Evolutionary conservation across 2,888 invertebrate genomes (phyloP), one percentile per base, ranked within the genome.

Genomic region (Himalopsyche japonica): DNA sequence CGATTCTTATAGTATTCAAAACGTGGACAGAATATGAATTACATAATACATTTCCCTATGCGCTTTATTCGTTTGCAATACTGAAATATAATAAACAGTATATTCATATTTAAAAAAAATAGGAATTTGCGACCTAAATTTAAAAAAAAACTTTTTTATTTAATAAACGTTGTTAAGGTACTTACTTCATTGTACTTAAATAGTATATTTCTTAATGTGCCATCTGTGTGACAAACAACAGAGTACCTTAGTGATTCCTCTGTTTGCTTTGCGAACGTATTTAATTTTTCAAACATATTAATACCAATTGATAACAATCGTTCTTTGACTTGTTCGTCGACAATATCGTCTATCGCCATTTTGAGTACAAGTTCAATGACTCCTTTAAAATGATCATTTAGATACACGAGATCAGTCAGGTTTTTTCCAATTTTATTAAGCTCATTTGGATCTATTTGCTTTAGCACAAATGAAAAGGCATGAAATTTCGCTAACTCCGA

Each of bases 401-500:
- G 79, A 27, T 64, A 43, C 76, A 86, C 84, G 27, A 85, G 81
- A 47, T 85, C 84, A 20, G 78, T 78, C 12, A 86, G 49, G 6
- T 82, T 70, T 57, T 43, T 77, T 15, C 64, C 49, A 8, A 89
- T 43, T 76, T 87, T 82, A 15, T 87, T 82, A 82, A 88, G 89
- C 32, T 84, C 76, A 81, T 88, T 87, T 1, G 88, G 88, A 30
- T 88, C 81, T 76, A 88, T 87, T 76, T 89, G 86, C 32, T 87
- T 88, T 70, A 89, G 83, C 0, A 88, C 89, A 24, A 88, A 88
- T 2, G 89, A 89, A 2, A 89, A 82, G 0, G 89, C 88, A 83
- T 90, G 90, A 24, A 89, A 88, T 80, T 88, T 88, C 0, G 88
- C 90, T 76, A 89, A 88, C 77, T 88, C 88, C 12, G 87, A 85